Base-by-base conservation (phyloP, 1,140 invertebrate species). In the Callitettix versicolor region DNA sequence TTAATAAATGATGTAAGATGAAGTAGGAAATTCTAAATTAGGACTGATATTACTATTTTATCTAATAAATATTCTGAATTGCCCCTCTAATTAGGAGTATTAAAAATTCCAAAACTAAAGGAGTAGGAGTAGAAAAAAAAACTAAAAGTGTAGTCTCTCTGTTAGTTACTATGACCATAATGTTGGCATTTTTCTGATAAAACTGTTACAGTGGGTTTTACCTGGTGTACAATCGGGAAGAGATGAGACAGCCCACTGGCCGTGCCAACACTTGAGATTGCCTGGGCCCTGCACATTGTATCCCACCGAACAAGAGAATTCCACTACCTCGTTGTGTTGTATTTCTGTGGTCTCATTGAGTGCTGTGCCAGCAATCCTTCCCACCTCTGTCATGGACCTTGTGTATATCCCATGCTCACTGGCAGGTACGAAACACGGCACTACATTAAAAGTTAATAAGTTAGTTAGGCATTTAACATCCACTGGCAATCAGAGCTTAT, bases 191-290 rank as follows among this genome's bases (percentile, higher is more conserved):
- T n/a, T n/a, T n/a, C n/a, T n/a, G n/a, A n/a, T n/a, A n/a, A n/a
- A n/a, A n/a, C n/a, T n/a, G n/a, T n/a, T n/a, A n/a, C n/a, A 30
- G 9, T 30, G 26, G 3, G 9, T 9, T 30, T 30, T 69, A 84
- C 82, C 78, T 66, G 86, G 80, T 15, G 79, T 76, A 69, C 87
- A 90, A 65, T 88, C 84, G 0, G 87, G 86, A 64, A 84, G 77
- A 42, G 77, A 76, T 15, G 78, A 77, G 0, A 82, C 77, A 1
- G 82, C 81, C 85, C 85, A 90, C 60, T 86, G 81, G 11, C 87
- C 86, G 61, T 84, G 81, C 73, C 80, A 85, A 63, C 87, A 91
- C 22, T 79, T 73, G 14, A 89, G 69, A 62, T 80, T 80, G 11
- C 78, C 80, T 0, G 82, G 76, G 1, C 86, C 86, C 68, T 82